Conservation (phyloP, 2,888 invertebrate species). For the Nymphalis c-album region DNA sequence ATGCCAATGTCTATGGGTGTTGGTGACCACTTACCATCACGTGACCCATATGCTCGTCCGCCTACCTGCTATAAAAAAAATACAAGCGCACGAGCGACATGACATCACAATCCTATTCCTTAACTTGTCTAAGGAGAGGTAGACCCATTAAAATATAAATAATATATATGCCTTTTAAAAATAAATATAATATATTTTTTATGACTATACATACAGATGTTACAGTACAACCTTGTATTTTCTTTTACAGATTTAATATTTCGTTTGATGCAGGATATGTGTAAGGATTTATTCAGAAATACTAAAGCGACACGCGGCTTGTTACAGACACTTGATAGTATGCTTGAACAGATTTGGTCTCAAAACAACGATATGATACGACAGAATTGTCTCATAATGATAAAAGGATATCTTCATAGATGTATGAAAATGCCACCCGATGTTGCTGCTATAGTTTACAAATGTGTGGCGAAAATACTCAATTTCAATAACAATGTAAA, state of each 20-base stretch:
- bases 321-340: slow-evolving; percentile 55
- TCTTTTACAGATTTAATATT: slow-evolving; percentile 60
- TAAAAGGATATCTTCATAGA: slow-evolving; percentile 64
- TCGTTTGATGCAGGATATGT: slow-evolving; percentile 64
- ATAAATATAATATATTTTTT: background rate
- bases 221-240: slow-evolving; percentile 3
- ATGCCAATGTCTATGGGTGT: too few relatives aligned
- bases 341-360: slow-evolving; percentile 61
- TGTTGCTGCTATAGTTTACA: slow-evolving; percentile 65
- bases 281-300: slow-evolving; percentile 64
- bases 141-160: too few relatives aligned
- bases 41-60: too few relatives aligned
- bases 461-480: slow-evolving; percentile 66
- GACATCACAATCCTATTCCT: too few relatives aligned
- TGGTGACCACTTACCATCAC: too few relatives aligned
- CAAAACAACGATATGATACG: slow-evolving; percentile 53
- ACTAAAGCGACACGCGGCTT: slow-evolving; percentile 59
- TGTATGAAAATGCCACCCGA: slow-evolving; percentile 57
- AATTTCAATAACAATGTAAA: slow-evolving; percentile 50
- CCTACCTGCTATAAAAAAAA: too few relatives aligned
- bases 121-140: too few relatives aligned
- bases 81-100: too few relatives aligned
- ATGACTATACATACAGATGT: background rate
- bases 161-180: background rate
- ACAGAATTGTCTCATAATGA: slow-evolving; percentile 72